A percentile compares a stretch with the other conserved stretches of the same genome.
Evolutionary conservation across 2,797 vertebrate species (phyloP).

Genomic region (Acanthurus leucopareius): DNA sequence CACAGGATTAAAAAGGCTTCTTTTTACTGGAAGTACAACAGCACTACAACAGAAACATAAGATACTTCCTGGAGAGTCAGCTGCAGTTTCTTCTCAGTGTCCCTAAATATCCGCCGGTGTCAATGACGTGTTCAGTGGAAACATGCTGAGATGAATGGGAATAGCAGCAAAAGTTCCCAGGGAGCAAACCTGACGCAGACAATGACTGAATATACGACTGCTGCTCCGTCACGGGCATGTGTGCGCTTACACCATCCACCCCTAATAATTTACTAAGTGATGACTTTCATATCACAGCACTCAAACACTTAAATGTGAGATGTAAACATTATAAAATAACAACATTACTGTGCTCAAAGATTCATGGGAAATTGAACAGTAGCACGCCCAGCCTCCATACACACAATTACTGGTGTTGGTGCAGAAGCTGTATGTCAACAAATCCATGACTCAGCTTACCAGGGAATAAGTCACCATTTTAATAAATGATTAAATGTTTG

Average conservation of each 20-base stretch:
- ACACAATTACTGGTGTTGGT: neutral
- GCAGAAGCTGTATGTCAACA: neutral
- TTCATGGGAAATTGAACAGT: neutral
- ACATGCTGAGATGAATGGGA: neutral
- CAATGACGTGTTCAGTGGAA: neutral
- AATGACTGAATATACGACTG: neutral
- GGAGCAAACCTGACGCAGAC: slow-evolving; percentile 1
- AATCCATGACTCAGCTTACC: neutral
- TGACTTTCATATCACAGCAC: neutral
- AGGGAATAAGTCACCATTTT: neutral
- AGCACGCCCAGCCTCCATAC: neutral
- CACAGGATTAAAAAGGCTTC: neutral
- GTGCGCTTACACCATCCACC: neutral
- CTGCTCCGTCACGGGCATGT: neutral
- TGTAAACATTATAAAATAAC: neutral
- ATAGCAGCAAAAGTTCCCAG: slow-evolving; percentile 30
- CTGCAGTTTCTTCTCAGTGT: neutral
- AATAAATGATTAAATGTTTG: neutral
- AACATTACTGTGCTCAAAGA: neutral
- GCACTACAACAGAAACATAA: neutral
- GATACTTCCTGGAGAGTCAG: slow-evolving; percentile 23
- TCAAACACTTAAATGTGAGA: neutral
- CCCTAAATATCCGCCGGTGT: neutral
- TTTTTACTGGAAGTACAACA: neutral
- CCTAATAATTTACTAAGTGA: neutral